Conservation (phyloP, 2,113 vertebrate genomes). For the Myotis brandtii region DNA sequence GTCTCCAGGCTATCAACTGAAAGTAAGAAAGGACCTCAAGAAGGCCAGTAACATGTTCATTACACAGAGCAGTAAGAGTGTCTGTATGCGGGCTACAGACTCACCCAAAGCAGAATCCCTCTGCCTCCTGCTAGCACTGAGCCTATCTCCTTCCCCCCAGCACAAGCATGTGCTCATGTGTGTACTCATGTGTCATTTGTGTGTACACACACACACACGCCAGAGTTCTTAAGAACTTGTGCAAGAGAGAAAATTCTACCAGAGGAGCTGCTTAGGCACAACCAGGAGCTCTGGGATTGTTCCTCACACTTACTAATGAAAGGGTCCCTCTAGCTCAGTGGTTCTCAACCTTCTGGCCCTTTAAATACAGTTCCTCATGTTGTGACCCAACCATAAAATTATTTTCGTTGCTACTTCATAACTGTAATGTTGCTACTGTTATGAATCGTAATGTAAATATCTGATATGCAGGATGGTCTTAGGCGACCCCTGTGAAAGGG, state of each 20-base stretch:
- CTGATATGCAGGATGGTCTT: too few relatives aligned
- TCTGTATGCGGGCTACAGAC: not conserved
- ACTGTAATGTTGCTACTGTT: too few relatives aligned
- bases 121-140: not conserved
- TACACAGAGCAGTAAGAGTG: not conserved
- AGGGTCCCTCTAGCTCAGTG: not conserved
- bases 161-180: not conserved
- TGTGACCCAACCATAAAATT: too few relatives aligned
- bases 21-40: not conserved
- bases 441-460: too few relatives aligned
- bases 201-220: not conserved
- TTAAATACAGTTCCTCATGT: too few relatives aligned
- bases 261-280: not conserved
- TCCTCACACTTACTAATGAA: constrained; percentile 22
- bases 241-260: not conserved
- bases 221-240: constrained; percentile 17
- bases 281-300: not conserved
- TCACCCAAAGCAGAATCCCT: not conserved
- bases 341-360: too few relatives aligned
- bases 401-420: too few relatives aligned
- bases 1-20: not conserved
- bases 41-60: not conserved
- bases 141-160: not conserved
- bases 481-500: too few relatives aligned
- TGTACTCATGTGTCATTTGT: not conserved